A percentile compares a stretch with the other conserved stretches of the same genome.
Conservation (phyloP, 2,797 vertebrate species). For the Jordanella pulchra region DNA sequence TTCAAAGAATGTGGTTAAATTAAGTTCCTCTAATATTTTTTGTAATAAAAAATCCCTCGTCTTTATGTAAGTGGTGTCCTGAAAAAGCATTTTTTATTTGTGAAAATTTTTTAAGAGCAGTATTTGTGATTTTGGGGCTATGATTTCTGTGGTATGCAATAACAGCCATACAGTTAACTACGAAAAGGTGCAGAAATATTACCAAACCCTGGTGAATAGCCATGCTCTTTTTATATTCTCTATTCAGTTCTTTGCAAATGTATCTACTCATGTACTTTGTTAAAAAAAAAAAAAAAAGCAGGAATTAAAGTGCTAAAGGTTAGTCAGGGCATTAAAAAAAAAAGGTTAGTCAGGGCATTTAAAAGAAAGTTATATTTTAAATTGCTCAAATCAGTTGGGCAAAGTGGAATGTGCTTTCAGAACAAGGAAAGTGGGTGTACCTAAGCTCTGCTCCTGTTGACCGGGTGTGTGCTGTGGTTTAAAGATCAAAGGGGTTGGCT, state of each 20-base stretch:
- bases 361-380: not conserved
- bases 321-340: conserved; percentile 4
- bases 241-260: conserved; percentile 28
- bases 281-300: conserved; percentile 7
- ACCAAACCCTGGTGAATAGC: no score
- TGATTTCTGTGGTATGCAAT: no score
- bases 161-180: no score
- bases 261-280: conserved; percentile 2
- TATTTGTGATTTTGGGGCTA: no score
- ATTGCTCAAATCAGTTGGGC: not conserved
- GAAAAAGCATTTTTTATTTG: no score
- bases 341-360: not conserved
- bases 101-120: no score
- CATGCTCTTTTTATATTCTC: conserved; percentile 3
- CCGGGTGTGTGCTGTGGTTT: not conserved
- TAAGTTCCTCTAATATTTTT: no score
- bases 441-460: not conserved
- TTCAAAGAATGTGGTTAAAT: no score
- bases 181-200: no score
- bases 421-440: not conserved
- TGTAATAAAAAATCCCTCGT: no score
- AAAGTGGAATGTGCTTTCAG: not conserved
- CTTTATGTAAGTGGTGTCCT: no score
- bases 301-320: conserved; percentile 1
- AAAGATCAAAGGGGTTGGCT: conserved; percentile 3